phyloP scores from a whole-genome alignment of 2,888 invertebrate genomes.

The Toxonevra muliebris region DNA sequence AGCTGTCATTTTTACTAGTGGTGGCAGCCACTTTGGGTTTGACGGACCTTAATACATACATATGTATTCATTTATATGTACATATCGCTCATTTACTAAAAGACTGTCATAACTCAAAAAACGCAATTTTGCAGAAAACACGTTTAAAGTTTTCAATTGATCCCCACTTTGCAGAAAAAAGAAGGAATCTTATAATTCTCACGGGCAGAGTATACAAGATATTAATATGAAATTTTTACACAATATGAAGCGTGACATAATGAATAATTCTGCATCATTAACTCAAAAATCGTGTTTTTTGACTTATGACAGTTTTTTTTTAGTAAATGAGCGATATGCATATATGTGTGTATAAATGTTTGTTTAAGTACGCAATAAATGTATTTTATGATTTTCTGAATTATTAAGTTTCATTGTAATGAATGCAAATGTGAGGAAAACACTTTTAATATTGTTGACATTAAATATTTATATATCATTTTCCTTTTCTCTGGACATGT shows the following conservation, averaged over 20 bases:
- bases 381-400: conserved; percentile 30
- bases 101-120: too few relatives aligned
- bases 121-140: too few relatives aligned
- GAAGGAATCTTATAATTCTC: too few relatives aligned
- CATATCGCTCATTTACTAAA: too few relatives aligned
- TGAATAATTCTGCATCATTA: too few relatives aligned
- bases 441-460: conserved; percentile 24
- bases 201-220: too few relatives aligned
- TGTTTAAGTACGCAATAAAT: conserved; percentile 25
- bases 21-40: background rate
- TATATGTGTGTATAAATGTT: conserved; percentile 7
- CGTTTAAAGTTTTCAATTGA: too few relatives aligned
- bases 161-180: too few relatives aligned
- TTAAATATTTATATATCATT: conserved; percentile 22
- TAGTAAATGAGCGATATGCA: background rate
- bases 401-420: conserved; percentile 22
- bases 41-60: background rate
- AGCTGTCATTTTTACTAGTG: conserved; percentile 22
- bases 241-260: too few relatives aligned
- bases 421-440: conserved; percentile 26
- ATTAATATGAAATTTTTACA: too few relatives aligned
- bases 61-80: too few relatives aligned
- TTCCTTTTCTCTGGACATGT: background rate
- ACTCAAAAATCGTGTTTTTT: too few relatives aligned
- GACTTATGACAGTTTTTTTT: background rate